phyloP scores from a whole-genome alignment of 2,888 invertebrate species.

The Pyrrhia umbra region DNA sequence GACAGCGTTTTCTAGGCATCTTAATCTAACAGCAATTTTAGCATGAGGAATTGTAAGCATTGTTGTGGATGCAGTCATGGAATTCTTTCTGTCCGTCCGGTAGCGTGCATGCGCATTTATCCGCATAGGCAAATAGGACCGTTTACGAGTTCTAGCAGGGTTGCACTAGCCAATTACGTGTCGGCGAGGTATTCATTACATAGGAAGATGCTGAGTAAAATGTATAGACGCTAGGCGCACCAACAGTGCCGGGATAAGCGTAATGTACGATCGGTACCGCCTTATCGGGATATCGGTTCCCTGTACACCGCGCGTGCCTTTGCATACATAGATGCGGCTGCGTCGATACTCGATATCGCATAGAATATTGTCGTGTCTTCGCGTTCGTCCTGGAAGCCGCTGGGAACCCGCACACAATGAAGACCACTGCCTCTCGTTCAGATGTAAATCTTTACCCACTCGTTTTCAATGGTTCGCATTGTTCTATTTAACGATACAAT shows the following conservation, averaged over 20 bases:
- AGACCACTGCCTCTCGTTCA: conserved; percentile 73
- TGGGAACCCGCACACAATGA: conserved; percentile 72
- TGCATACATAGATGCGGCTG: conserved; percentile 77
- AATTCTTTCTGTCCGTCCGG: conserved; percentile 58
- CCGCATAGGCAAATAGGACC: conserved; percentile 63
- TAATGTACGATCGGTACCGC: conserved; percentile 80
- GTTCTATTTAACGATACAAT: conserved; percentile 80
- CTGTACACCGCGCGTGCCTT: conserved; percentile 82
- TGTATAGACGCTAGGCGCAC: conserved; percentile 77
- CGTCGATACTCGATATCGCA: conserved; percentile 77
- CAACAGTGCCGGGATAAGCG: conserved; percentile 77
- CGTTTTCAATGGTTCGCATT: conserved; percentile 78
- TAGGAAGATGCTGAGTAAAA: conserved; percentile 74
- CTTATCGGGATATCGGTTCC: conserved; percentile 81
- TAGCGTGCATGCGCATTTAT: conserved; percentile 59
- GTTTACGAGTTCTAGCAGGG: conserved; percentile 73
- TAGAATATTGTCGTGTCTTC: conserved; percentile 76
- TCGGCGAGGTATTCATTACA: conserved; percentile 83
- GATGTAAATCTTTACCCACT: conserved; percentile 80
- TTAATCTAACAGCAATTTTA: conserved; percentile 51
- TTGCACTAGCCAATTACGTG: conserved; percentile 79
- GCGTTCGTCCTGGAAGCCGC: conserved; percentile 69
- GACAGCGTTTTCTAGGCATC: conserved; percentile 42
- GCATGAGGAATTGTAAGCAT: conserved; percentile 64
- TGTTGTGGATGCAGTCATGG: conserved; percentile 61